A percentile compares a stretch with the other conserved stretches of the same genome.
These are phyloP conservation scores for Drosophila subsilvestris DNA, from an alignment of 2,888 invertebrate species.

Conservation along the genomic window DNA sequence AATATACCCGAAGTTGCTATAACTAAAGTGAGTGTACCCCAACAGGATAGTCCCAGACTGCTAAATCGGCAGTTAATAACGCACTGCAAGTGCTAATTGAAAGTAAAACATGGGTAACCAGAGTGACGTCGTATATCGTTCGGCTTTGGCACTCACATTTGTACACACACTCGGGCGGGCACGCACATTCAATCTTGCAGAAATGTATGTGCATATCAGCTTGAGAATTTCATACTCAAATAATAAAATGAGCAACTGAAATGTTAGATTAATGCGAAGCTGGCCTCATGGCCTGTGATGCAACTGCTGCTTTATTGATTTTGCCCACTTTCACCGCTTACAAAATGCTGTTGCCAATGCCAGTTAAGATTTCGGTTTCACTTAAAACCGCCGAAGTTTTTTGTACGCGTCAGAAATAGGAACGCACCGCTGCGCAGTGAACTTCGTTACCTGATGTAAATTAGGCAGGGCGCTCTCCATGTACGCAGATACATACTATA, in stretches of 20 bases:
- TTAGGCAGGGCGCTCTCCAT: constrained; percentile 18
- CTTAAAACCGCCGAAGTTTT: constrained; percentile 23
- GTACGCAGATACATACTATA: background rate
- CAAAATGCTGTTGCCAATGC: constrained; percentile 31
- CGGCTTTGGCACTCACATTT: constrained; percentile 21
- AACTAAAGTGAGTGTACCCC: constrained; percentile 45
- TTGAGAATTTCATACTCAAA: background rate
- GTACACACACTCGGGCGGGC: constrained; percentile 23
- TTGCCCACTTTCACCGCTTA: constrained; percentile 76
- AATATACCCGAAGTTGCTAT: constrained; percentile 56
- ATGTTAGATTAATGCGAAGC: constrained; percentile 42
- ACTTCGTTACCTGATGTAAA: constrained; percentile 48
- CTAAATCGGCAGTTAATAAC: too few relatives aligned
- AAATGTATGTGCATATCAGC: constrained; percentile 19
- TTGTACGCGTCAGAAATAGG: constrained; percentile 48
- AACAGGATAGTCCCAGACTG: background rate
- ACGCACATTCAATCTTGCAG: constrained; percentile 22
- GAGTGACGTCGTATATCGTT: constrained; percentile 20
- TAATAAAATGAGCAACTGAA: constrained; percentile 11
- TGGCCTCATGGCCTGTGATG: constrained; percentile 38
- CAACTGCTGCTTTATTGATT: constrained; percentile 77
- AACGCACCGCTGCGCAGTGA: constrained; percentile 19
- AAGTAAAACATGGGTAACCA: constrained; percentile 43
- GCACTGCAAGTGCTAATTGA: constrained; percentile 8
- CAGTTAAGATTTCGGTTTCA: constrained; percentile 22